Base-by-base conservation (phyloP, 2,113 vertebrate species). In the Pedetes capensis region DNA sequence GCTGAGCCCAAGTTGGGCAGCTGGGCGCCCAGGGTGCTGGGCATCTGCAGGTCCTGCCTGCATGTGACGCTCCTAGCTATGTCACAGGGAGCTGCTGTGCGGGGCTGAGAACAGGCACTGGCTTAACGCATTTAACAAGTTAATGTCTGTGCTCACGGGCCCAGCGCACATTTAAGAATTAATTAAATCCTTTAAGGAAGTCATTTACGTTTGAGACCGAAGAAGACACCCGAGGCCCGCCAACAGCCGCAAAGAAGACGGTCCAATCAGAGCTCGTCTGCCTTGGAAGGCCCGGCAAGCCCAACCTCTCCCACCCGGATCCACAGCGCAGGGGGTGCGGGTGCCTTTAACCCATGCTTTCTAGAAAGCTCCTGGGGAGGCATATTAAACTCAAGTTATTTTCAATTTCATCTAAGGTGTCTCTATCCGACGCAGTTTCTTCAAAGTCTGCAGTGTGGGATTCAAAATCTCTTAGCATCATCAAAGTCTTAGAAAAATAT, bases 161-260 rank as follows among this genome's bases (percentile, higher is more conserved):
- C 88, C 97, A 82, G 88, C 71, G 88, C 94, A 81, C 97, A 85
- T 96, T 97, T 93, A 97, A 98, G 98, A 97, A 7, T 74, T 96
- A 97, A 97, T 96, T 72, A 87, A 97, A 71, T 96, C 88, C 97
- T 97, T 98, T 97, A 97, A 98, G 93, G 91, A 97, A 97, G 96
- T 97, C 96, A 81, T 85, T 98, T 98, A 93, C 95, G 87, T 91
- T 96, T 96, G 93, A 96, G 97, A 97, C 95, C 97, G 63, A 83
- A 94, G 94, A 96, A 95, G 95, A 95, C 39, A 95, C 97, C 95
- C 88, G 53, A 79, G 96, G 96, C 82, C 94, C 94, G 39, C 42
- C 95, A 57, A 32, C 44, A 57, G 61, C 72, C 87, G 81, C 23
- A 55, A 90, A 95, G 94, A 93, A 82, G 88, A 95, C 44, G 75